These are phyloP conservation scores for Herpetotheres cachinnans DNA, from an alignment of 2,113 vertebrate genomes.

Conservation along the genomic window DNA sequence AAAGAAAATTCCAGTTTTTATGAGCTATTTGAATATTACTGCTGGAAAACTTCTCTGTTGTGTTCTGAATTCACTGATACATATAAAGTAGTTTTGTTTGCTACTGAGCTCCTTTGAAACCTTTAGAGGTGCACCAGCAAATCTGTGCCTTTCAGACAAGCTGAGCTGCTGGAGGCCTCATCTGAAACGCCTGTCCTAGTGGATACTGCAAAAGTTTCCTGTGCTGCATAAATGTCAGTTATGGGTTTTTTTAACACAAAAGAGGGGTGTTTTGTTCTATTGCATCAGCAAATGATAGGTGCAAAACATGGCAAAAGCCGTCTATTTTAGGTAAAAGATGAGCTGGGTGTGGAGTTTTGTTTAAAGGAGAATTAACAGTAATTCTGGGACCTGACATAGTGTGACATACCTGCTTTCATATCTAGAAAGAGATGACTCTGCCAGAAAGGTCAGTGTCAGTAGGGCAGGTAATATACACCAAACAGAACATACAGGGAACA, in stretches of 20 bases:
- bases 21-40: background rate
- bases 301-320: background rate
- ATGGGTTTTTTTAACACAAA: background rate
- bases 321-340: background rate
- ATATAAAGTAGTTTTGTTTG: background rate
- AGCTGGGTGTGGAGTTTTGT: background rate
- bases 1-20: background rate
- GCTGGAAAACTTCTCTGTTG: background rate
- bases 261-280: background rate
- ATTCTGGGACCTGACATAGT: background rate
- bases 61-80: background rate
- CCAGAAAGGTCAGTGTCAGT: background rate
- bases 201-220: background rate
- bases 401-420: accelerated
- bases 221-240: background rate
- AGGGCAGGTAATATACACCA: background rate
- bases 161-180: background rate
- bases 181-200: background rate
- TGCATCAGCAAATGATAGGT: background rate
- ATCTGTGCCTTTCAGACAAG: background rate
- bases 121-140: background rate
- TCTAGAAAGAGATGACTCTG: background rate
- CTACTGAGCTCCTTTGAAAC: background rate
- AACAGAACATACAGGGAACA: background rate
- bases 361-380: background rate